These are phyloP conservation scores for Australoheros facetus DNA, from an alignment of 2,797 vertebrate genomes.

Conservation along the genomic window DNA sequence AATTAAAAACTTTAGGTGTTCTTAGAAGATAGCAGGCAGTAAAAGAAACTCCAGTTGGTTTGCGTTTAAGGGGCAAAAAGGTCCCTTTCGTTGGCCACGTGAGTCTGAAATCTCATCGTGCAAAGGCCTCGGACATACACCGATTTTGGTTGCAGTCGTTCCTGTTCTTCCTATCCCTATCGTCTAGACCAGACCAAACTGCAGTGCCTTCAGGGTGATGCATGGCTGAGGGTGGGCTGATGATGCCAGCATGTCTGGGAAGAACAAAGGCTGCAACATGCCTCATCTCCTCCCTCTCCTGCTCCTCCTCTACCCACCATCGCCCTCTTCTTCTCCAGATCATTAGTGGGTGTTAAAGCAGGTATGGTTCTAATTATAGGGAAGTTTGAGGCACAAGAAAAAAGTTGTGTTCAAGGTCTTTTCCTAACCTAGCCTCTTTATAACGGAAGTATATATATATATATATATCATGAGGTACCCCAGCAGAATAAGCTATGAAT, in stretches of 20 bases:
- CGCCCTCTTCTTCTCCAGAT: slow-evolving; percentile 57
- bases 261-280: slow-evolving; percentile 74
- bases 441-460: slow-evolving; percentile 13
- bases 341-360: slow-evolving; percentile 76
- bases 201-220: slow-evolving; percentile 50
- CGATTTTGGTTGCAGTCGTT: slow-evolving; percentile 25
- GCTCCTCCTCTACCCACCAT: slow-evolving; percentile 46
- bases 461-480: slow-evolving; percentile 12
- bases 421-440: slow-evolving; percentile 22
- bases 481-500: slow-evolving; percentile 37
- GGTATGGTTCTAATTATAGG: slow-evolving; percentile 78
- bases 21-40: not conserved
- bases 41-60: slow-evolving; percentile 14
- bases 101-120: slow-evolving; percentile 14
- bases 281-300: slow-evolving; percentile 54
- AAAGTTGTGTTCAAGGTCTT: slow-evolving; percentile 35
- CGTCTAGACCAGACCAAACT: slow-evolving; percentile 56
- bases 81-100: not conserved
- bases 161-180: slow-evolving; percentile 36
- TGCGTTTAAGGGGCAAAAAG: not conserved
- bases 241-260: slow-evolving; percentile 70
- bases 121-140: slow-evolving; percentile 25
- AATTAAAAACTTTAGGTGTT: not conserved
- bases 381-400: slow-evolving; percentile 52
- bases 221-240: slow-evolving; percentile 65